phyloP scores from a whole-genome alignment of 2,888 invertebrate species.

The Ophioninae sp. region DNA sequence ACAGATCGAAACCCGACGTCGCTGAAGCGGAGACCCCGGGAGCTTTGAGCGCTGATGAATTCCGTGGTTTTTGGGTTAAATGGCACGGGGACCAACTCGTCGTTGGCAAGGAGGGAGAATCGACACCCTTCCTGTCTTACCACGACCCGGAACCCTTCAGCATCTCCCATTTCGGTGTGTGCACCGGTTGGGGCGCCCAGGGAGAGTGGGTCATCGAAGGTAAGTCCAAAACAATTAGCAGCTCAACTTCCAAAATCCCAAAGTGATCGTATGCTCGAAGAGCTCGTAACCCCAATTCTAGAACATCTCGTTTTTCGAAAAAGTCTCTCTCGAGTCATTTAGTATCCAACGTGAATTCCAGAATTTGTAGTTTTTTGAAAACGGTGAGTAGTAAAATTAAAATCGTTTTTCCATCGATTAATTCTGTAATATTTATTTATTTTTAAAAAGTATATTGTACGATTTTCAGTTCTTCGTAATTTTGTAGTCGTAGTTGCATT shows the following conservation, averaged over 20 bases:
- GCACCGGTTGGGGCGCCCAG: slow-evolving; percentile 93
- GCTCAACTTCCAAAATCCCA: background rate
- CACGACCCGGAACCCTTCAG: slow-evolving; percentile 87
- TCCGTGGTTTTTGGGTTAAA: slow-evolving; percentile 91
- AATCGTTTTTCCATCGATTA: too few species aligned
- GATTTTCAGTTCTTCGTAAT: too few species aligned
- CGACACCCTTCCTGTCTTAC: slow-evolving; percentile 88
- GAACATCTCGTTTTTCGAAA: background rate
- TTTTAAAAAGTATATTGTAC: background rate
- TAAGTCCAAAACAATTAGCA: slow-evolving; percentile 75
- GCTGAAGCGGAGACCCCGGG: slow-evolving; percentile 87
- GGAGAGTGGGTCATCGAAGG: slow-evolving; percentile 93
- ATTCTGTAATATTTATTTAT: too few species aligned
- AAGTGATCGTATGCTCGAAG: background rate
- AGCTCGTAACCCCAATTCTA: background rate
- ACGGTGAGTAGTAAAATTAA: too few species aligned
- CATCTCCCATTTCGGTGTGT: slow-evolving; percentile 89
- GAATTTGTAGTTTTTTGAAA: background rate
- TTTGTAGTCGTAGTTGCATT: too few species aligned
- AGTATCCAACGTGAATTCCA: background rate
- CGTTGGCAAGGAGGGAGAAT: slow-evolving; percentile 88
- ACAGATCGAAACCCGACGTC: slow-evolving; percentile 89
- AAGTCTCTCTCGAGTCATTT: too few species aligned
- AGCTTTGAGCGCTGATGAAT: slow-evolving; percentile 88
- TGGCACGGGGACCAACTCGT: slow-evolving; percentile 81